Percentiles rank a stretch among this genome's conserved stretches.
Evolutionary conservation across 2,113 vertebrate genomes (phyloP).

Genomic region (Mungos mungo): DNA sequence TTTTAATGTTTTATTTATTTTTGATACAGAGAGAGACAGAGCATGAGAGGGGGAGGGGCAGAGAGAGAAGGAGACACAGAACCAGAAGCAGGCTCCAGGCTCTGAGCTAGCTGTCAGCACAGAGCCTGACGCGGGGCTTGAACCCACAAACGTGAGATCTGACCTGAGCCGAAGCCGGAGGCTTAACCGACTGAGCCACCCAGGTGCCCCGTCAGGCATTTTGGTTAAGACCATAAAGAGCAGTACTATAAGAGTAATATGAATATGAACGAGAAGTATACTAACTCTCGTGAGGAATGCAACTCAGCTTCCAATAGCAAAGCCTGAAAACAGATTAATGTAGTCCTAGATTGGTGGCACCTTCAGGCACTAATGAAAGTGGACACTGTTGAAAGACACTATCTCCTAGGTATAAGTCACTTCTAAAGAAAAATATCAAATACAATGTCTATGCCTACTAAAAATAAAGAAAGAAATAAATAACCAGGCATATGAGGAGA

Average conservation of each 20-base stretch:
- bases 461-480: not conserved
- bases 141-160: no score
- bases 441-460: not conserved
- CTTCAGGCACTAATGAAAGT: not conserved
- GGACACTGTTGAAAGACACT: not conserved
- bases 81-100: no score
- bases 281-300: not conserved
- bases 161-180: no score
- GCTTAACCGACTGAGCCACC: no score
- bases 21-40: no score
- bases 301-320: constrained; percentile 16
- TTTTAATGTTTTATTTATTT: no score
- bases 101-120: no score
- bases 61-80: no score
- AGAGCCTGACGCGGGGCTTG: no score
- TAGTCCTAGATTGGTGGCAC: not conserved
- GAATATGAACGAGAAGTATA: not conserved
- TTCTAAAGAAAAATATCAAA: not conserved
- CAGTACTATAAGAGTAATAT: not conserved
- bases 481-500: not conserved
- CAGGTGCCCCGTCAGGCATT: not conserved
- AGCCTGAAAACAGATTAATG: not conserved
- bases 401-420: not conserved
- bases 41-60: no score
- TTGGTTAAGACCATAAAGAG: not conserved